A percentile compares a stretch with the other conserved stretches of the same genome.
Evolutionary conservation across 2,113 vertebrate species (phyloP).

Genomic region (Glareola pratincola): DNA sequence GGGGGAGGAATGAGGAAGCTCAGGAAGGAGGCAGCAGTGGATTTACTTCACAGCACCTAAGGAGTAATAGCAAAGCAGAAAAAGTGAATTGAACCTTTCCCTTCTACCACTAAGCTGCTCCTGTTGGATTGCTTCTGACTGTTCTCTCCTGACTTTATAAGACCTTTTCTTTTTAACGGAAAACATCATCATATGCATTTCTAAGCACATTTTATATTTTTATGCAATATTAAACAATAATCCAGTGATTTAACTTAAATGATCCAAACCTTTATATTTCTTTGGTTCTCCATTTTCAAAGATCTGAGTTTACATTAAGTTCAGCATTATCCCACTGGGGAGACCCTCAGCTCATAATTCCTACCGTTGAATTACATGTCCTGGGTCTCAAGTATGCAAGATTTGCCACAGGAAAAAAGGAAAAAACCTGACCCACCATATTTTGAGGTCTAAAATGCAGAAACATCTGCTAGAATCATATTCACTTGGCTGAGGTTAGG

Average conservation of each 20-base stretch:
- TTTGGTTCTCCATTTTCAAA: not conserved
- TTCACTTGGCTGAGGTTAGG: constrained; percentile 25
- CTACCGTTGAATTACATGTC: not conserved
- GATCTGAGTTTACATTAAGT: not conserved
- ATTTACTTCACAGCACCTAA: not conserved
- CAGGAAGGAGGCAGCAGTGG: not conserved
- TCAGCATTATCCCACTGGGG: not conserved
- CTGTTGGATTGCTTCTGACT: not conserved
- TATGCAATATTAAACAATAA: not conserved
- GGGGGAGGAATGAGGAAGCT: not conserved
- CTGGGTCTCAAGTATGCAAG: not conserved
- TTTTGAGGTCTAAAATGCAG: constrained; percentile 19
- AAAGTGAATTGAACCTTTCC: not conserved
- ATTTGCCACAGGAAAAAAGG: not conserved
- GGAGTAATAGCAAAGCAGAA: not conserved
- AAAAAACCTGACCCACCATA: not conserved
- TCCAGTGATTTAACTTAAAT: not conserved
- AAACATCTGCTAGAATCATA: constrained; percentile 49
- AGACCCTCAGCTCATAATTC: constrained; percentile 25
- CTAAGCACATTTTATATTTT: not conserved
- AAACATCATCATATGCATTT: not conserved
- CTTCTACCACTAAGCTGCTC: not conserved
- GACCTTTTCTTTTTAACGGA: not conserved
- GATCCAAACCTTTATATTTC: not conserved
- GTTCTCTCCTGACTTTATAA: not conserved